These are phyloP conservation scores for Rhincodon typus DNA, from an alignment of 2,797 vertebrate genomes.

Conservation along the genomic window DNA sequence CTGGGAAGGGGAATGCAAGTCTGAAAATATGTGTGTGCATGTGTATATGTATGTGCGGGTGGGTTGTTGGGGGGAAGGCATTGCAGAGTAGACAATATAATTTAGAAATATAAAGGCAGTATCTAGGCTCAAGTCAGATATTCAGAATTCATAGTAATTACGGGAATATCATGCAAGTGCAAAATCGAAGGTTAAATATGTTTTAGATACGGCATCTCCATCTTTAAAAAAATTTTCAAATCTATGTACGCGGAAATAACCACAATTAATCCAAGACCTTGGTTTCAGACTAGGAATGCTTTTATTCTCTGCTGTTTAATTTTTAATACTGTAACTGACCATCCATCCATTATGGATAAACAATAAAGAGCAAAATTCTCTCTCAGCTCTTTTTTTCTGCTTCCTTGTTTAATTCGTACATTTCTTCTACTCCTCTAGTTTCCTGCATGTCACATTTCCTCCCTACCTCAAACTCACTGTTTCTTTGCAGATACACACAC, in stretches of 20 bases:
- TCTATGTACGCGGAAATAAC: neutral
- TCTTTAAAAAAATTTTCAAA: neutral
- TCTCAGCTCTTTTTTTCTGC: neutral
- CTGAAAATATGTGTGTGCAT: neutral
- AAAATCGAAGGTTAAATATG: neutral
- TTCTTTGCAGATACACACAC: neutral
- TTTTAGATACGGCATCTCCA: neutral
- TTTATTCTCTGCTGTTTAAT: neutral
- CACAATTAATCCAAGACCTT: neutral
- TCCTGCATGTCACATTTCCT: neutral
- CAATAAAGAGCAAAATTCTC: neutral
- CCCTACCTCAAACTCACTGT: neutral
- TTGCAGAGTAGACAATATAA: neutral
- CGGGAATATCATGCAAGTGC: neutral
- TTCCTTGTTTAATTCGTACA: neutral
- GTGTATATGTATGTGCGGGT: neutral
- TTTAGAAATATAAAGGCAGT: neutral
- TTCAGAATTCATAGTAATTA: neutral
- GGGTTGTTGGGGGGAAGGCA: too few species aligned
- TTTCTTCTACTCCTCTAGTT: neutral
- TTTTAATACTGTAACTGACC: neutral
- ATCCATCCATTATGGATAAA: neutral
- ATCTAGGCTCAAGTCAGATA: neutral
- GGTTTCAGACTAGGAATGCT: neutral
- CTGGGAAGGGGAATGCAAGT: neutral